Base-by-base conservation (phyloP, 1,140 invertebrate genomes). In the Drosophila rhopaloa region DNA sequence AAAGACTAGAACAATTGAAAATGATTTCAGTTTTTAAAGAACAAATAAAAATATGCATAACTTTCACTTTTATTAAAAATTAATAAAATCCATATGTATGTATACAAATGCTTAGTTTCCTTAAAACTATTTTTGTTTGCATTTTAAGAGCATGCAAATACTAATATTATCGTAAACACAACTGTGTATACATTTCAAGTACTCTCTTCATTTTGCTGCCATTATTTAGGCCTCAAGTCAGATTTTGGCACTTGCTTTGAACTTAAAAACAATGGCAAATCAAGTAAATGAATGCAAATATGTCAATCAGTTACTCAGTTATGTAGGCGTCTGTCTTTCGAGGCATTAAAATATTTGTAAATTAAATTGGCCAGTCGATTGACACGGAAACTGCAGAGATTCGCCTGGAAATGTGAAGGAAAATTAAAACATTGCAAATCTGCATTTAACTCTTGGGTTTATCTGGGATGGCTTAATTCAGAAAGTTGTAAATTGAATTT, bases 271-370 rank as follows among this genome's bases (percentile, higher is more conserved):
- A 47, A 70, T 63, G 48, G 48, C 43, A 60, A 67, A 75, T 70
- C 53, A 63, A 78, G 78, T 86, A 58, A 71, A 78, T 71, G 29
- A 75, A 63, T 48, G 48, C 77, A 84, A 85, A 70, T 81, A 55
- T 66, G 51, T 53, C 56, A 59, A 63, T 62, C 40, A 65, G 56
- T 70, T 19, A 44, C 51, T 32, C 44, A 62, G 38, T 63, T 55
- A 46, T 13, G 14, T 19, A 51, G 32, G 29, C 10, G 47, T 9
- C 35, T 32, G 35, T 46, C 16, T 35, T n/a, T 38, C 35, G 19
- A 38, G 14, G n/a, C 44, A 32, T 66, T 32, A 29, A 74, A 71
- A 76, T 71, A 84, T 76, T 66, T 63, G 71, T 70, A 43, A 50
- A 51, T 84, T 44, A n/a, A 66, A 44, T 27, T 57, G 47, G 19